phyloP scores from a whole-genome alignment of 2,797 vertebrate species.

The Malacoctenus gilli region DNA sequence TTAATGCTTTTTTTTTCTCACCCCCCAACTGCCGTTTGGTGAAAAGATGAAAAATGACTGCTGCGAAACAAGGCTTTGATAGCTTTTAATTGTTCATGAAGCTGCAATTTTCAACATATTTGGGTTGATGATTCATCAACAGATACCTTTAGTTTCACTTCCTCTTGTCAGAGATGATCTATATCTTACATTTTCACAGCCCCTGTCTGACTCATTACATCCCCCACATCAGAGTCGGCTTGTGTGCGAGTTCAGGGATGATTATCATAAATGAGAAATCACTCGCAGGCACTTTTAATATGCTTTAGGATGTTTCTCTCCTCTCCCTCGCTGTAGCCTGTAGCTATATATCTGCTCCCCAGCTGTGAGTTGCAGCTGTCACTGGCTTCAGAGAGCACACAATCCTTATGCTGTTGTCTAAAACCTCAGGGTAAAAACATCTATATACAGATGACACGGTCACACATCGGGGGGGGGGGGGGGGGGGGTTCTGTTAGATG shows the following conservation, averaged over 20 bases:
- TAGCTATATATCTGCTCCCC: slow-evolving; percentile 57
- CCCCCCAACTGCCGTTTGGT: no score
- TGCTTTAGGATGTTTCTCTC: slow-evolving; percentile 51
- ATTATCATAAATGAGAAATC: slow-evolving; percentile 50
- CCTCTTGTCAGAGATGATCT: not conserved
- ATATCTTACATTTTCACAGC: not conserved
- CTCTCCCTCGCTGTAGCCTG: slow-evolving; percentile 44
- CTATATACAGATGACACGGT: slow-evolving; percentile 26
- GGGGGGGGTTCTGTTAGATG: slow-evolving; percentile 26
- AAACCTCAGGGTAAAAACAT: slow-evolving; percentile 54
- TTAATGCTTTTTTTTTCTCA: slow-evolving; percentile 8
- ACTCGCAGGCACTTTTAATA: slow-evolving; percentile 47
- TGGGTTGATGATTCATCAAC: not conserved
- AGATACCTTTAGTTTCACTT: not conserved
- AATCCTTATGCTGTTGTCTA: slow-evolving; percentile 42
- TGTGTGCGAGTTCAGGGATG: slow-evolving; percentile 16
- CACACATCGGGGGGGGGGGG: slow-evolving; percentile 14
- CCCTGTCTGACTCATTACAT: no score
- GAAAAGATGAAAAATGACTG: not conserved
- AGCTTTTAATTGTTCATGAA: not conserved
- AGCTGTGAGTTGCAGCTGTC: slow-evolving; percentile 72
- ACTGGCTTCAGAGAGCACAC: slow-evolving; percentile 46
- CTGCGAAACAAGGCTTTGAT: not conserved
- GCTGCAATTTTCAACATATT: slow-evolving; percentile 1
- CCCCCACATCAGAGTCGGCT: slow-evolving; percentile 4